phyloP scores from a whole-genome alignment of 2,113 vertebrate species.

The Rissa tridactyla region DNA sequence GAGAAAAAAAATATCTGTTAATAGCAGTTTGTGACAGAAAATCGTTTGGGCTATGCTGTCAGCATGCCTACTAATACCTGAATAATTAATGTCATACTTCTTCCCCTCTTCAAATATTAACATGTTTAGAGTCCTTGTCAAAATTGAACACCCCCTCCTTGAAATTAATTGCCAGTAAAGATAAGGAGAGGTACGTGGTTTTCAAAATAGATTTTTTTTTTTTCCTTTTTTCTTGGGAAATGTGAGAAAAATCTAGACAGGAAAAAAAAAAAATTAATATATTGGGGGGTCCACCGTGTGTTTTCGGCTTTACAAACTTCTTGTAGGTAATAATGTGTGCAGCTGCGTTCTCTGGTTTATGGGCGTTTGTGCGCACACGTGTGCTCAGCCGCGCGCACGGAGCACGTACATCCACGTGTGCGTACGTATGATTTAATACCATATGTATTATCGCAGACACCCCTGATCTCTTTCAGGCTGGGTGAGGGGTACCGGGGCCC shows the following conservation, averaged over 20 bases:
- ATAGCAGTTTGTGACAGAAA: neutral
- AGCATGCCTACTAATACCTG: neutral
- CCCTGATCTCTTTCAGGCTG: fast-evolving
- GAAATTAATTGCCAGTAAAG: neutral
- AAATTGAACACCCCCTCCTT: neutral
- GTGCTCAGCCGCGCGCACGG: neutral
- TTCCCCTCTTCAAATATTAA: neutral
- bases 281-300: fast-evolving
- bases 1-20: neutral
- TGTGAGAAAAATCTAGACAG: neutral
- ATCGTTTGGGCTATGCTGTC: neutral
- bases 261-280: neutral
- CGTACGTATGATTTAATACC: no score
- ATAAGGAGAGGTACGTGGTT: neutral
- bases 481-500: fast-evolving
- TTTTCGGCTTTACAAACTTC: neutral
- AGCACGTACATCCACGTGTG: fast-evolving
- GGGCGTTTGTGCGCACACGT: neutral
- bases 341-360: fast-evolving
- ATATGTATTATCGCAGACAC: neutral
- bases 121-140: neutral
- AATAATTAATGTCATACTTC: neutral
- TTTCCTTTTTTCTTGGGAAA: neutral
- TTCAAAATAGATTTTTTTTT: neutral
- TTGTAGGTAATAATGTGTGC: fast-evolving